A percentile compares a stretch with the other conserved stretches of the same genome.
phyloP scores from a whole-genome alignment of 2,113 vertebrate species.

The Propithecus coquereli region DNA sequence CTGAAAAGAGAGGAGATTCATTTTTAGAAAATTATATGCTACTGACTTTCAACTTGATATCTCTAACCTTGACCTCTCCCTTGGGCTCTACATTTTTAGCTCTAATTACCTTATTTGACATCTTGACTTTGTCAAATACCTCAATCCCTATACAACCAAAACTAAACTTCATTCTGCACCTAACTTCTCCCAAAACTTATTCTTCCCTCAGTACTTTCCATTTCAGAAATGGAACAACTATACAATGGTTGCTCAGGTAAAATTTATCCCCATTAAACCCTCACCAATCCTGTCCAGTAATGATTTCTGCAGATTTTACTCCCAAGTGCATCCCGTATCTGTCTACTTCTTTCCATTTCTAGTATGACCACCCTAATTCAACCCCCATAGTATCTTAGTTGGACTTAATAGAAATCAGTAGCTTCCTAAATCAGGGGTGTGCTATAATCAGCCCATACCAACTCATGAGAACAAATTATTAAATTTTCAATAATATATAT shows the following conservation, averaged over 20 bases:
- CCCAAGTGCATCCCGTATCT: neutral
- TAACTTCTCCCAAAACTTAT: neutral
- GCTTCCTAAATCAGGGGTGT: neutral
- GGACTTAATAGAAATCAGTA: neutral
- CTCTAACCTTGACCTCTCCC: neutral
- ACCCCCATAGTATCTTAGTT: neutral
- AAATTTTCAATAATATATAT: neutral
- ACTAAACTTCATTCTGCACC: neutral
- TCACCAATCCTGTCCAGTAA: neutral
- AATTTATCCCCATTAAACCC: neutral
- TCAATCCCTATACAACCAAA: neutral
- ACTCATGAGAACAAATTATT: neutral
- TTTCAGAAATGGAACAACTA: neutral
- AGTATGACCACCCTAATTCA: neutral
- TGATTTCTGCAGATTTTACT: neutral
- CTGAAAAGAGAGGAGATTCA: neutral
- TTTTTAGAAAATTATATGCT: neutral
- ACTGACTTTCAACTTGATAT: neutral
- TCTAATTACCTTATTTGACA: neutral
- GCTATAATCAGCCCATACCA: neutral
- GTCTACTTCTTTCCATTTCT: neutral
- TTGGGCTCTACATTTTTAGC: neutral
- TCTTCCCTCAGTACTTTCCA: neutral
- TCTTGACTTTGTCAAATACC: neutral
- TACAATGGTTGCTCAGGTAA: neutral